These are phyloP conservation scores for Ditula angustiorana DNA, from an alignment of 2,888 invertebrate genomes.

Conservation along the genomic window DNA sequence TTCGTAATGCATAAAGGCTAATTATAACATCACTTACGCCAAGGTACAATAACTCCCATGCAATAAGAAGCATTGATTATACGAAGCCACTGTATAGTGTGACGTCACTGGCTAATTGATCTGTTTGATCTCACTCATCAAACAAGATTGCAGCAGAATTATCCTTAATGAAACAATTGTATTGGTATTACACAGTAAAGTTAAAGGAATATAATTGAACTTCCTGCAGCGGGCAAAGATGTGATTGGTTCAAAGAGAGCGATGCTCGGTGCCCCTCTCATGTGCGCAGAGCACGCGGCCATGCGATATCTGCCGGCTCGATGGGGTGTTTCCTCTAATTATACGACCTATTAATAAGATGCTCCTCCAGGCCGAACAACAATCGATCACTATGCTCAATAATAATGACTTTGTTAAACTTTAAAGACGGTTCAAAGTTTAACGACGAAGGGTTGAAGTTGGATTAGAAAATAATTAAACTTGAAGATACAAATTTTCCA, in stretches of 20 bases:
- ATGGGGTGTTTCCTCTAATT: slow-evolving; percentile 84
- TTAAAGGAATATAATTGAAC: slow-evolving; percentile 84
- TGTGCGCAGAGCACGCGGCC: slow-evolving; percentile 55
- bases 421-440: slow-evolving; percentile 49
- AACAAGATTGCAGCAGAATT: slow-evolving; percentile 73
- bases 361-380: slow-evolving; percentile 53
- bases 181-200: slow-evolving; percentile 80
- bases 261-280: slow-evolving; percentile 72
- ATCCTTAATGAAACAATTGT: slow-evolving; percentile 83
- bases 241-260: slow-evolving; percentile 72
- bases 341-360: slow-evolving; percentile 81
- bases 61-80: slow-evolving; percentile 3
- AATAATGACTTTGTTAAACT: slow-evolving; percentile 60
- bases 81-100: slow-evolving; percentile 24
- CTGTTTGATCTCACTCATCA: slow-evolving; percentile 75
- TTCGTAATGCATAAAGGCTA: neutral
- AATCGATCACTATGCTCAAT: slow-evolving; percentile 67
- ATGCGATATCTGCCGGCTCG: slow-evolving; percentile 55
- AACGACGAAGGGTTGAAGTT: slow-evolving; percentile 48
- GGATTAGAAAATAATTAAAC: slow-evolving; percentile 40
- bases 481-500: slow-evolving; percentile 32
- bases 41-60: neutral
- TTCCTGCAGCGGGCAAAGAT: slow-evolving; percentile 71
- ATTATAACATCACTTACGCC: neutral
- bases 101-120: slow-evolving; percentile 59